These are phyloP conservation scores for Punctoribates punctum DNA, from an alignment of 2,888 invertebrate species.

Conservation along the genomic window DNA sequence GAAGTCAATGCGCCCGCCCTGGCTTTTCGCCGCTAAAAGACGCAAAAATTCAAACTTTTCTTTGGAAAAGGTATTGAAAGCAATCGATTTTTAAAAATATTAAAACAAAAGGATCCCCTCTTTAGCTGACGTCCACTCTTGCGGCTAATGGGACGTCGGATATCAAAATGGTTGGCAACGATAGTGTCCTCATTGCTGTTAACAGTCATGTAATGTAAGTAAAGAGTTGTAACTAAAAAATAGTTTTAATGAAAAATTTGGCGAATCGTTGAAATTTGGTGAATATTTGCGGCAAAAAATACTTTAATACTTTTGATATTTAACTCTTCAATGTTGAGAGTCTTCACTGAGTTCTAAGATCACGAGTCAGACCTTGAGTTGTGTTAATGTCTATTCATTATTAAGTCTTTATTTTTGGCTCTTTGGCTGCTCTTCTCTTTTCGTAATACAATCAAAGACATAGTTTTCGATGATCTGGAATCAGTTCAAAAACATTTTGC, in stretches of 20 bases:
- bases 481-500: neutral
- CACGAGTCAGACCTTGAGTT: slow-evolving; percentile 10
- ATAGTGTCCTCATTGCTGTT: slow-evolving; percentile 63
- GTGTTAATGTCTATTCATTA: neutral
- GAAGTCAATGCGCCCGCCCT: slow-evolving; percentile 57
- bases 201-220: slow-evolving; percentile 62
- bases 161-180: slow-evolving; percentile 59
- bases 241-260: neutral
- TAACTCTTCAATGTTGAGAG: neutral
- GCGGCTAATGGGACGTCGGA: slow-evolving; percentile 64
- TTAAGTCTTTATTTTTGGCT: slow-evolving; percentile 3
- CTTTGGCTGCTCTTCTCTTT: slow-evolving; percentile 19
- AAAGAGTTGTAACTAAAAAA: neutral
- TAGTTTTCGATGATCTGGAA: slow-evolving; percentile 29
- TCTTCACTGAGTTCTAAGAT: neutral
- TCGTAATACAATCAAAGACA: slow-evolving; percentile 26
- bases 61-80: neutral
- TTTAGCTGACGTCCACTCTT: slow-evolving; percentile 55
- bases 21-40: slow-evolving; percentile 55
- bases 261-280: neutral
- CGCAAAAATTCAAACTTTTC: slow-evolving; percentile 47
- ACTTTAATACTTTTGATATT: slow-evolving; percentile 5
- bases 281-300: neutral
- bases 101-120: neutral
- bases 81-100: neutral